Base-by-base conservation (phyloP, 2,113 vertebrate genomes). In the Grallaria varia region DNA sequence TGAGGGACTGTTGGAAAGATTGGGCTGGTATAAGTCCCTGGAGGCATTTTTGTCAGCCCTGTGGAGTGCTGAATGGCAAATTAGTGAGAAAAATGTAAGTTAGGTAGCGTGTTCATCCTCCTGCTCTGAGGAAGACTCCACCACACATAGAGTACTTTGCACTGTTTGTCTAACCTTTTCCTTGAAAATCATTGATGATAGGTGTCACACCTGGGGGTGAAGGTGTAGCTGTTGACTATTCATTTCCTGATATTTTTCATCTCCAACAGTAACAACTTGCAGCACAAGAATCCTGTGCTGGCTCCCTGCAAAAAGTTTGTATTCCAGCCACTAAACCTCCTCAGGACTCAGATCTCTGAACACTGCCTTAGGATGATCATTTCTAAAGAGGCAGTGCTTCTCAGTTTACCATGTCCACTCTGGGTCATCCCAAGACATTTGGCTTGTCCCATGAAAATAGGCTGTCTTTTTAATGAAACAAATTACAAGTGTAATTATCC, bases 401-500 rank as follows among this genome's bases (percentile, higher is more conserved):
- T 14, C 19, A 33, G 37, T 82, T 94, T 93, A 64, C 85, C 37
- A 30, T n/a, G 82, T 69, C 40, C 40, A 40, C 28, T 3, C 13
- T 49, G 44, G 31, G 31, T 88, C 8, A 1, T 83, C 62, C 71
- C 45, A 33, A 62, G 85, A 58, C 82, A 68, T n/a, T 68, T 31
- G 4, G 31, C 37, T 68, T 5, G 4, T 82, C 67, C 62, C 45
- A 25, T 68, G 66, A 90, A 89, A 76, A 24, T 42, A 82, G 62
- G 18, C 58, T 94, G 81, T 49, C 78, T 73, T 85, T 56, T 81
- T 85, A 90, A 90, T 42, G 50, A 92, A 87, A 73, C 31, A 53
- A 93, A 92, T 94, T 83, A 85, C 75, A 92, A 60, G 15, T 60
- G 55, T 85, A 90, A 86, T 95, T 96, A 88, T 62, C 49, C 42